These are phyloP conservation scores for Nebria salina DNA, from an alignment of 2,888 invertebrate genomes.

Conservation along the genomic window DNA sequence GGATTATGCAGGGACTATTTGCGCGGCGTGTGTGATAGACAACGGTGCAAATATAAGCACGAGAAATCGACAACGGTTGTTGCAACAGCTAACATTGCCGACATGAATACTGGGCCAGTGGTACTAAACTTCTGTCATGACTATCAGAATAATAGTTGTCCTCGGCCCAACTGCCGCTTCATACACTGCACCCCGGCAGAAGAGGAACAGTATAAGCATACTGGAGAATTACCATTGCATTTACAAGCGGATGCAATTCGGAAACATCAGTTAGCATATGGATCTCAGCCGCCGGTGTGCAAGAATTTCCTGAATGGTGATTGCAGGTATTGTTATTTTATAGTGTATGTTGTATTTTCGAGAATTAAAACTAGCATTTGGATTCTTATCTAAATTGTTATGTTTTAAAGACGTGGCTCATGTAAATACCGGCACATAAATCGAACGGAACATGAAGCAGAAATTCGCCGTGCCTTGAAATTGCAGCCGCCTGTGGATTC, in stretches of 20 bases:
- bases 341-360: conserved; percentile 4
- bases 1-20: conserved; percentile 68
- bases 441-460: conserved; percentile 60
- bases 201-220: conserved; percentile 77
- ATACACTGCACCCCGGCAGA: conserved; percentile 81
- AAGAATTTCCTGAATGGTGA: conserved; percentile 65
- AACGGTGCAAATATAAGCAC: conserved; percentile 66
- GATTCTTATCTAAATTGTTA: background rate
- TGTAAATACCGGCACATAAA: conserved; percentile 62
- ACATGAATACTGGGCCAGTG: conserved; percentile 57
- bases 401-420: conserved; percentile 51
- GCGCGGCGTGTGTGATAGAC: conserved; percentile 68
- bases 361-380: background rate
- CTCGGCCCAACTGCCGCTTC: conserved; percentile 78
- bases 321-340: conserved; percentile 59
- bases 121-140: conserved; percentile 69
- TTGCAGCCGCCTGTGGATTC: conserved; percentile 29
- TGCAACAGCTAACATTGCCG: conserved; percentile 48
- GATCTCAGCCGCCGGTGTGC: conserved; percentile 62
- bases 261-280: conserved; percentile 60
- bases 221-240: conserved; percentile 75
- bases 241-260: conserved; percentile 61
- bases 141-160: conserved; percentile 79
- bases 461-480: conserved; percentile 53
- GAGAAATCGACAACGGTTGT: conserved; percentile 56